Base-by-base conservation (phyloP, 2,888 invertebrate genomes). In the Sclerodermus sp. region DNA sequence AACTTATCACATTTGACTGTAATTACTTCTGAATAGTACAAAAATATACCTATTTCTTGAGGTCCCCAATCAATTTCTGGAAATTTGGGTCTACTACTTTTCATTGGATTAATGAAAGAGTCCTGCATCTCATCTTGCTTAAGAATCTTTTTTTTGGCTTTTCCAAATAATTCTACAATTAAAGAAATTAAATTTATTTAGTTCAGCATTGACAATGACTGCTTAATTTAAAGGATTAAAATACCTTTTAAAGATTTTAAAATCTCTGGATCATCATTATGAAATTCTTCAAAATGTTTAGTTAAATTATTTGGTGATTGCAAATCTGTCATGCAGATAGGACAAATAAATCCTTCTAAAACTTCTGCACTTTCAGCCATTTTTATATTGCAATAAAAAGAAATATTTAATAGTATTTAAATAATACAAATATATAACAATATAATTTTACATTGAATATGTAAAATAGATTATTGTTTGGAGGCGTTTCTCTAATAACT, bases 281-380 rank as follows among this genome's bases (percentile, higher is more conserved):
- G 96, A 46, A 86, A 83, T 54, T 88, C 89, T 77, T 95, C 93
- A 73, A 96, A 96, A 79, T 97, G 97, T 60, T 85, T 84, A 47
- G 91, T 89, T 48, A 97, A 82, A 72, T 90, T 88, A 45, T 86
- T 84, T 5, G 93, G 88, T 12, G 93, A 90, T 72, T 91, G 90
- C 41, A 94, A 83, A 77, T 97, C 96, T 34, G 88, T 87, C 80
- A 93, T 90, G 72, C 97, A 97, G 67, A 96, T 92, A 0, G 97
- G 96, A 77, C 97, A 97, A 9, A 97, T 82, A 74, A 97, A 96
- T 4, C 97, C 97, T 79, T 97, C 96, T 53, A 91, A 81, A 62
- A 93, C 89, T 67, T 85, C 83, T 3, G 76, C 79, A 36, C 83
- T 83, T 44, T 81, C 82, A 55, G 81, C 68, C 75, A 75, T 72